Conservation (phyloP, 2,797 vertebrate genomes). For the Bradypodion pumilum region DNA sequence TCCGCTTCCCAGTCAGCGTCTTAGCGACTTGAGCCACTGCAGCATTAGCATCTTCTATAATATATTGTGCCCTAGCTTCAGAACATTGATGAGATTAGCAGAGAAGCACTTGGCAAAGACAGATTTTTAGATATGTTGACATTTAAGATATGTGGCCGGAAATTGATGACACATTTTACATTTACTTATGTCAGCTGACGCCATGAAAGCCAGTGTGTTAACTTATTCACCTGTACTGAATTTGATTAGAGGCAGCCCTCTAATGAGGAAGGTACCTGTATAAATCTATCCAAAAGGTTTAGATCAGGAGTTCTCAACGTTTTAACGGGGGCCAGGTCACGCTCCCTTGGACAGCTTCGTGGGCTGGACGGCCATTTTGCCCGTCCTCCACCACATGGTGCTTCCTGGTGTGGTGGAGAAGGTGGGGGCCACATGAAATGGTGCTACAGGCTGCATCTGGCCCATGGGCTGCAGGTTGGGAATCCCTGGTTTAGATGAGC, state of each 20-base stretch:
- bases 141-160: neutral
- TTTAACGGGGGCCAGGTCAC: too few relatives aligned
- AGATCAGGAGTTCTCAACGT: too few relatives aligned
- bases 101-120: neutral
- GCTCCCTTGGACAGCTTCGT: too few relatives aligned
- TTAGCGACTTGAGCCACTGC: too few relatives aligned
- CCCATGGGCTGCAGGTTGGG: too few relatives aligned
- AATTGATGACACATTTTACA: neutral
- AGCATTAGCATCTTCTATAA: neutral
- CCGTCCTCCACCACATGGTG: too few relatives aligned
- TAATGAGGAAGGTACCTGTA: neutral
- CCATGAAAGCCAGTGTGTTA: neutral
- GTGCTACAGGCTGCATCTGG: too few relatives aligned
- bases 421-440: too few relatives aligned
- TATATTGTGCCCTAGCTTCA: neutral
- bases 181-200: neutral
- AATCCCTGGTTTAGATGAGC: too few relatives aligned
- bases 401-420: too few relatives aligned
- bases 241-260: neutral
- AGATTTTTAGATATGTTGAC: neutral
- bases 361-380: too few relatives aligned
- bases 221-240: neutral
- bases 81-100: slow-evolving; percentile 8
- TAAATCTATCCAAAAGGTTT: neutral
- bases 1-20: too few relatives aligned